Base-by-base conservation (phyloP, 2,797 vertebrate genomes). In the Smutsia temminckii region DNA sequence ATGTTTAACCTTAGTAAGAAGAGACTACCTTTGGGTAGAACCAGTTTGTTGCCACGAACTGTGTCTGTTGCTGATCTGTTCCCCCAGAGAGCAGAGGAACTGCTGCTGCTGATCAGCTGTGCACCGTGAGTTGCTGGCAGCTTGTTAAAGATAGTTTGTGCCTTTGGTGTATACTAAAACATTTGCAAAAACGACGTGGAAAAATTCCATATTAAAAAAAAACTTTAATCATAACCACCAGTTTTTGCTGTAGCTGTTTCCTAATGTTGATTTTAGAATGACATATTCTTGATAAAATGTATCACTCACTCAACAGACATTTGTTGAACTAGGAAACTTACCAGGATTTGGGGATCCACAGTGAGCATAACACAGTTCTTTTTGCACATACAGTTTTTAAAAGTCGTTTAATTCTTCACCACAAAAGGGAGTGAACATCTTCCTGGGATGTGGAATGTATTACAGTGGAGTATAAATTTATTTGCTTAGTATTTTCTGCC, bases 261-360 rank as follows among this genome's bases (percentile, higher is more conserved):
- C 78, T 64, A 13, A 34, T 78, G 37, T 66, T 78, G 83, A 25
- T 71, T 88, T 89, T 32, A 32, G 42, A 88, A 61, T 71, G 61
- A 42, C 10, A 75, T 12, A 10, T 92, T 80, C 68, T 51, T 71
- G n/a, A 11, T 90, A 49, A 85, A 64, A 75, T 55, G 8, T 29
- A 13, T 83, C 63, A 63, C 57, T 63, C 51, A 8, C 23, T 75
- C 69, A 2, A 53, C 68, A 14, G 89, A 71, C 29, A 32, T 74
- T 71, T 94, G 40, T 77, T 89, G 84, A 63, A 27, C 75, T 64
- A 13, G 89, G 69, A 92, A 49, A 40, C 69, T 12, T 85, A 42
- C 86, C 32, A 20, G 53, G 61, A 14, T 78, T 75, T 71, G 53
- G 74, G 64, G 80, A 29, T 63, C 64, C 75, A 64, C 69, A 61